Percentiles rank a stretch among this genome's conserved stretches.
These are phyloP conservation scores for Heliconius nattereri DNA, from an alignment of 1,140 invertebrate species.

Conservation along the genomic window DNA sequence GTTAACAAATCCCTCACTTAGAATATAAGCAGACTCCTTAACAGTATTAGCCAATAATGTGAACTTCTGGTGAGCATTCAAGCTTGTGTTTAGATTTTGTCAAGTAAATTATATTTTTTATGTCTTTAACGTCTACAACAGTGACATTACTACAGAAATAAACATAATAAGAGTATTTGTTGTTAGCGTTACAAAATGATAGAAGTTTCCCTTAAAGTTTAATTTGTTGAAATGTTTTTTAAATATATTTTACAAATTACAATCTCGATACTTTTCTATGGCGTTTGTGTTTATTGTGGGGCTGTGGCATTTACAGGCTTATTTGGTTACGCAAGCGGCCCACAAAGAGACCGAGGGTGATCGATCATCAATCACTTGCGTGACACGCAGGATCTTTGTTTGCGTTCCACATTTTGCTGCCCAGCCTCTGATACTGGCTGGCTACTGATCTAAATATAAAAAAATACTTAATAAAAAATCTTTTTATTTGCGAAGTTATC, in stretches of 20 bases:
- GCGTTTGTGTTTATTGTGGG: slow-evolving; percentile 43
- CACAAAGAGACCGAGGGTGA: slow-evolving; percentile 44
- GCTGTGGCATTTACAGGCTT: slow-evolving; percentile 52
- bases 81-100: neutral
- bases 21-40: slow-evolving; percentile 34
- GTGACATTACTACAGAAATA: neutral
- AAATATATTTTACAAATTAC: neutral
- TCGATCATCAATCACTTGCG: slow-evolving; percentile 52
- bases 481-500: slow-evolving; percentile 26
- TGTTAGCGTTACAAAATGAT: neutral
- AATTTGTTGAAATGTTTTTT: neutral
- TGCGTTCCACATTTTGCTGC: slow-evolving; percentile 47
- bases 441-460: slow-evolving; percentile 37
- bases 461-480: slow-evolving; percentile 32
- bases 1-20: slow-evolving; percentile 33
- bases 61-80: slow-evolving; percentile 24
- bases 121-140: neutral
- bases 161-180: neutral
- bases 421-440: slow-evolving; percentile 35
- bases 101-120: neutral
- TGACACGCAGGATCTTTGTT: slow-evolving; percentile 54
- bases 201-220: neutral
- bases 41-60: slow-evolving; percentile 34
- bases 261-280: slow-evolving; percentile 27
- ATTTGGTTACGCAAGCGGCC: slow-evolving; percentile 49